Conservation (phyloP, 2,797 vertebrate genomes). For the Molossus alvarezi region DNA sequence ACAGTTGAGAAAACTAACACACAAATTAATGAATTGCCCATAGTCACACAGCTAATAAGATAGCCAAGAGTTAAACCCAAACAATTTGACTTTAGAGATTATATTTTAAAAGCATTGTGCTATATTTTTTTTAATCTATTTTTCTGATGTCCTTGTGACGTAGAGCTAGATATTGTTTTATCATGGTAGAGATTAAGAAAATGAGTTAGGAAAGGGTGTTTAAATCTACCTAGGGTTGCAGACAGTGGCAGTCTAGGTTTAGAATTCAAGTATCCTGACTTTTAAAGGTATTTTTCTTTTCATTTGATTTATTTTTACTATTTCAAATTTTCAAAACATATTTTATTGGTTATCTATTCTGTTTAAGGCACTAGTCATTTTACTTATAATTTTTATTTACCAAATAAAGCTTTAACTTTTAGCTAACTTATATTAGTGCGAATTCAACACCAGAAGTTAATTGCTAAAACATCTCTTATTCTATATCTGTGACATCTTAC, state of each 20-base stretch:
- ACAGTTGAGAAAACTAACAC: conserved; percentile 47
- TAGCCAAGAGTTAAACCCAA: conserved; percentile 12
- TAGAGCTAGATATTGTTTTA: conserved; percentile 35
- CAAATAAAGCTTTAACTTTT: conserved; percentile 56
- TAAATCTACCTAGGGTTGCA: conserved; percentile 26
- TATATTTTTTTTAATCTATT: conserved; percentile 56
- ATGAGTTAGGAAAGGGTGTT: conserved; percentile 26
- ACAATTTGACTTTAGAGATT: conserved; percentile 20
- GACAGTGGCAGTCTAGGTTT: not conserved
- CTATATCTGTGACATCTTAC: not conserved
- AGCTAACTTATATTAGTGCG: not conserved
- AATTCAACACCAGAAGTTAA: conserved; percentile 32
- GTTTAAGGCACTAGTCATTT: conserved; percentile 3
- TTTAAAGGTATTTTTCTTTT: conserved; percentile 37
- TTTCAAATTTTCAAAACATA: conserved; percentile 30
- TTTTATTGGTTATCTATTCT: conserved; percentile 15
- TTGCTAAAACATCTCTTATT: conserved; percentile 40
- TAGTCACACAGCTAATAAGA: not conserved
- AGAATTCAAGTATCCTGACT: conserved; percentile 31
- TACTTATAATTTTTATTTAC: not conserved
- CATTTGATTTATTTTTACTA: conserved; percentile 25
- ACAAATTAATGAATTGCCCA: not conserved
- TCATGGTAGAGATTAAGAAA: conserved; percentile 36
- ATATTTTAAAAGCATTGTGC: conserved; percentile 11
- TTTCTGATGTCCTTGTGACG: conserved; percentile 40